phyloP scores from a whole-genome alignment of 2,113 vertebrate species.

The Microtus richardsoni region DNA sequence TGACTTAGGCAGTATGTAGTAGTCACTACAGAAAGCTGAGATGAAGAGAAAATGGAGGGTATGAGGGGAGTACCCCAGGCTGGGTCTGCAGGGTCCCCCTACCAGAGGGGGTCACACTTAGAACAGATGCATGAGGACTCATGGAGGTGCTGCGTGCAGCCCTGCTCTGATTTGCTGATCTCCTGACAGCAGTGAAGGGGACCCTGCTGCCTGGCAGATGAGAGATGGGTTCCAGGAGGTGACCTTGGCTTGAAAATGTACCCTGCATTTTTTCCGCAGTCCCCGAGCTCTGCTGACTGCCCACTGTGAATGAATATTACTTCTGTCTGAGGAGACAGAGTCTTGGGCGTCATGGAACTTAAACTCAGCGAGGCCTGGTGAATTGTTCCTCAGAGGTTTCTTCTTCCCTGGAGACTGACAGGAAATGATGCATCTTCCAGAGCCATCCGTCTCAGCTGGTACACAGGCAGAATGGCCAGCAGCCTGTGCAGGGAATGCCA shows the following conservation, averaged over 20 bases:
- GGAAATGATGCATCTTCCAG: background rate
- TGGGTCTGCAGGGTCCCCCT: background rate
- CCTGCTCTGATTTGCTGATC: background rate
- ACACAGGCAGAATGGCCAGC: background rate
- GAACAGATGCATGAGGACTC: background rate
- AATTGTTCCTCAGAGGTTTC: background rate
- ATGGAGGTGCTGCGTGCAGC: background rate
- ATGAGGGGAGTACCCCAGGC: background rate
- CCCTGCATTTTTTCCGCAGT: background rate
- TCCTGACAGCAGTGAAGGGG: background rate
- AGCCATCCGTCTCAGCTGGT: background rate
- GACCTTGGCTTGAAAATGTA: slow-evolving; percentile 11
- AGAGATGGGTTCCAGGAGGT: slow-evolving; percentile 1
- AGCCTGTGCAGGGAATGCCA: background rate
- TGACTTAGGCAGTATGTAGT: background rate
- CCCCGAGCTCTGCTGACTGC: background rate
- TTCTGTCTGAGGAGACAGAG: background rate
- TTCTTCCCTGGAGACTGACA: background rate
- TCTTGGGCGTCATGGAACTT: background rate
- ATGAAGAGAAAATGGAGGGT: background rate
- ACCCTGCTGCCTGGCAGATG: background rate
- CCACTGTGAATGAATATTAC: rapidly evolving
- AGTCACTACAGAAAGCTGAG: background rate
- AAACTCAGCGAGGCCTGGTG: background rate
- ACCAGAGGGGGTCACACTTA: background rate